These are phyloP conservation scores for Holothuria scabra DNA, from an alignment of 53 echinoderm and acorn worm species.

Conservation along the genomic window DNA sequence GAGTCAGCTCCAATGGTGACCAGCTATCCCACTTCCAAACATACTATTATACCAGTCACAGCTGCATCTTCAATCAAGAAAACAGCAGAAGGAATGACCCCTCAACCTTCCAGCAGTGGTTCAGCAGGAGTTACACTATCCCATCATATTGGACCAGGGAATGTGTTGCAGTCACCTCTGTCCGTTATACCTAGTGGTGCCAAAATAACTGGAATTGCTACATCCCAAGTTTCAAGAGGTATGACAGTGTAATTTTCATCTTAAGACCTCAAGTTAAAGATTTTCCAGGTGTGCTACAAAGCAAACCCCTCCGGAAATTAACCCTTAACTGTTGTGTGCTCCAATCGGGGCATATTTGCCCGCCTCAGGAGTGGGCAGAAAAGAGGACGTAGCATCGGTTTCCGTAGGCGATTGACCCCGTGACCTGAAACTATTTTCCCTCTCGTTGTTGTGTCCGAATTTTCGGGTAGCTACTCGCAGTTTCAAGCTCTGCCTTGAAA, in stretches of 20 bases:
- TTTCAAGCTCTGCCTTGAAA: no score
- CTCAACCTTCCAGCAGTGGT: neutral
- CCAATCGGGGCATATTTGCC: no score
- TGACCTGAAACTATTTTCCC: no score
- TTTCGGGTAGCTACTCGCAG: no score
- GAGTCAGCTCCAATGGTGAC: neutral
- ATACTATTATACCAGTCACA: conserved; percentile 1
- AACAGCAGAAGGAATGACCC: neutral
- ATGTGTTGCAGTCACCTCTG: neutral
- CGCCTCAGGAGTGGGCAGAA: no score
- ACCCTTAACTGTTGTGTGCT: no score
- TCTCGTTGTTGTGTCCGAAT: no score
- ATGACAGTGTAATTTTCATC: neutral
- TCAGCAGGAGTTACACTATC: conserved; percentile 3
- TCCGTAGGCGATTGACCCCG: no score
- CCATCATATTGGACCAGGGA: conserved; percentile 10
- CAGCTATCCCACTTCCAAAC: neutral
- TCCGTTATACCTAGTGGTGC: neutral
- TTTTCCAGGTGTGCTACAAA: no score
- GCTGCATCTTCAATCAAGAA: conserved; percentile 12
- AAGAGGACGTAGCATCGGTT: no score
- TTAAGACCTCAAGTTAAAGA: no score
- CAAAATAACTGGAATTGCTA: conserved; percentile 15
- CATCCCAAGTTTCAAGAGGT: conserved; percentile 26
- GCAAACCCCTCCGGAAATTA: no score